Evolutionary conservation across 1,140 invertebrate genomes (phyloP).

Genomic region (Drosophila grimshawi): DNA sequence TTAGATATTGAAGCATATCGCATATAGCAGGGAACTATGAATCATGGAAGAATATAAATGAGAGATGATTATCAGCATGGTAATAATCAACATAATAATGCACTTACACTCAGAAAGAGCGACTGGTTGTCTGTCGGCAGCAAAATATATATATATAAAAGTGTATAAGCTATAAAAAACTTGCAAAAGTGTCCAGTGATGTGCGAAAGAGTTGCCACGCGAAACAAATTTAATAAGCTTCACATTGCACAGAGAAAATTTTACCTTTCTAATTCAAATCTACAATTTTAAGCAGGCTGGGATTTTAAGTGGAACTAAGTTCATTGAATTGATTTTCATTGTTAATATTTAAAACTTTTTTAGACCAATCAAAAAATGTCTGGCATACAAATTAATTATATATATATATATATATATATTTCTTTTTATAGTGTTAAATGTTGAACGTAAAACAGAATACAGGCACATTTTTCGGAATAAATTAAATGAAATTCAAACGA

Average conservation of each 20-base stretch:
- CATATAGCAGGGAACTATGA: conserved; percentile 60
- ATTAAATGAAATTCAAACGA: neutral
- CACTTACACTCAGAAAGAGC: conserved; percentile 49
- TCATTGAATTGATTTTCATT: no score
- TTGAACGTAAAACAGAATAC: no score
- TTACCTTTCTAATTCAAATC: neutral
- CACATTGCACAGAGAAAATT: conserved; percentile 18
- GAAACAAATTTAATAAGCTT: conserved; percentile 68
- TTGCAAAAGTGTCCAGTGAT: conserved; percentile 33
- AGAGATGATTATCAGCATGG: conserved; percentile 12
- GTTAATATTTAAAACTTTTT: no score
- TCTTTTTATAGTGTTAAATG: no score
- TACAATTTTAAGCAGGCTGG: no score
- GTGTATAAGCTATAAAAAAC: conserved; percentile 15
- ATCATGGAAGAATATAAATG: conserved; percentile 56
- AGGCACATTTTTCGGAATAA: no score
- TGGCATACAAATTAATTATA: no score
- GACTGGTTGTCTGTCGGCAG: conserved; percentile 50
- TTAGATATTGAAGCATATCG: conserved; percentile 67
- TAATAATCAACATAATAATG: conserved; percentile 77
- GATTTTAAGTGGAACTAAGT: no score
- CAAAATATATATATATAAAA: neutral
- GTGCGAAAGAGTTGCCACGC: conserved; percentile 43
- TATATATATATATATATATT: no score
- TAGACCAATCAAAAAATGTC: no score